Percentiles rank a stretch among this genome's conserved stretches.
Evolutionary conservation across 2,888 invertebrate species (phyloP).

Genomic region (Lasioglossum figueresi): DNA sequence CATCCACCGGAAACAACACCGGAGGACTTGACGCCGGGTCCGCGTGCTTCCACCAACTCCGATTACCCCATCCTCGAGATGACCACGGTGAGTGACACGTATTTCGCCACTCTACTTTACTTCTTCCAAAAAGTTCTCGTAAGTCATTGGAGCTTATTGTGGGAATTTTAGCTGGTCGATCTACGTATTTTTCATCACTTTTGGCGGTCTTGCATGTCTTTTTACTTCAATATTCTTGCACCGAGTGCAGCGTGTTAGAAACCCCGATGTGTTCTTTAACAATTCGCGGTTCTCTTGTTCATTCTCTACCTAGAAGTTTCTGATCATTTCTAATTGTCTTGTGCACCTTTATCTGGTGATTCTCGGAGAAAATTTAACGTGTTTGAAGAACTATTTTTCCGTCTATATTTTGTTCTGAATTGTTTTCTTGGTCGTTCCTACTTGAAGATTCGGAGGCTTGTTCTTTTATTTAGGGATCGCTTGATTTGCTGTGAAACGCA

Average conservation of each 20-base stretch:
- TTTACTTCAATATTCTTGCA: not conserved
- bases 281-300: not conserved
- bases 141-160: not conserved
- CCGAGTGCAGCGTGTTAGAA: not conserved
- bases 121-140: not conserved
- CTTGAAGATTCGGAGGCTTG: too few relatives aligned
- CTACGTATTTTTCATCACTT: not conserved
- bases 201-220: not conserved
- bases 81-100: slow-evolving; percentile 55
- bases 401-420: too few relatives aligned
- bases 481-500: not conserved
- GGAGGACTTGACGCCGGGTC: not conserved
- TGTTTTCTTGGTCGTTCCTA: too few relatives aligned
- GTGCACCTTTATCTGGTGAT: not conserved
- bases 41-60: not conserved
- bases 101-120: not conserved
- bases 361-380: not conserved
- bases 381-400: not conserved
- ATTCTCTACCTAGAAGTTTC: not conserved
- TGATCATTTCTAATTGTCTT: too few relatives aligned
- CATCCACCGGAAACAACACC: not conserved
- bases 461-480: not conserved
- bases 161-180: not conserved
- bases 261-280: not conserved
- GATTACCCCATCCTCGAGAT: slow-evolving; percentile 19